These are phyloP conservation scores for Acinonyx jubatus DNA, from an alignment of 2,113 vertebrate genomes.

Conservation along the genomic window DNA sequence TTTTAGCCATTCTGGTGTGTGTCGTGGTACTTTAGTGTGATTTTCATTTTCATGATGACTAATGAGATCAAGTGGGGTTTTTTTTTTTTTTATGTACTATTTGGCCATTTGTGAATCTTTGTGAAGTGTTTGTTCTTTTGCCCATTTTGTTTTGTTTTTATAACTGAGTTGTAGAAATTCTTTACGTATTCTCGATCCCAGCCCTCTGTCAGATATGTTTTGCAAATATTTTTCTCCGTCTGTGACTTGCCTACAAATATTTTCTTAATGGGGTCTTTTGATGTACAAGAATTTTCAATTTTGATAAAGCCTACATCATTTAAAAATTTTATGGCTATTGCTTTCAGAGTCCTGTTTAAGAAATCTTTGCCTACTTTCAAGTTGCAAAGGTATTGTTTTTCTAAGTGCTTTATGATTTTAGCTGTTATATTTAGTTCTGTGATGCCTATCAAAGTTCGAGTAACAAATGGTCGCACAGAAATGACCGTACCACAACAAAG, in stretches of 20 bases:
- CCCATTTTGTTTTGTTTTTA: not conserved
- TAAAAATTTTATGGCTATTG: not conserved
- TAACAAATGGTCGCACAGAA: not conserved
- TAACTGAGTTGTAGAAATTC: not conserved
- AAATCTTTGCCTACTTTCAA: not conserved
- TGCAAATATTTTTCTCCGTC: constrained; percentile 20
- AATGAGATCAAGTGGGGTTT: not conserved
- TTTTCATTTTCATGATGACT: not conserved
- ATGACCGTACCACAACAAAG: not conserved
- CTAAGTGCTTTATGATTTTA: not conserved
- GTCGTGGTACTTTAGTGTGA: not conserved
- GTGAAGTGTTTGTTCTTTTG: not conserved
- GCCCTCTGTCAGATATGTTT: not conserved
- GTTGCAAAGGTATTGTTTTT: not conserved
- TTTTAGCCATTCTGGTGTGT: not conserved
- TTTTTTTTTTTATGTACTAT: not conserved
- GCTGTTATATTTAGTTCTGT: not conserved
- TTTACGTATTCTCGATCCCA: not conserved
- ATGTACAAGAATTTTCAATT: not conserved
- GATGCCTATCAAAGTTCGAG: not conserved
- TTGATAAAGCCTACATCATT: not conserved
- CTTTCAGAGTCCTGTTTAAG: not conserved
- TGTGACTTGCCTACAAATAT: not conserved
- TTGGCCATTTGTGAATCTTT: not conserved
- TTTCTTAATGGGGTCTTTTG: not conserved